These are phyloP conservation scores for Loripinus fragilis DNA, from an alignment of 2,888 invertebrate genomes.

Conservation along the genomic window DNA sequence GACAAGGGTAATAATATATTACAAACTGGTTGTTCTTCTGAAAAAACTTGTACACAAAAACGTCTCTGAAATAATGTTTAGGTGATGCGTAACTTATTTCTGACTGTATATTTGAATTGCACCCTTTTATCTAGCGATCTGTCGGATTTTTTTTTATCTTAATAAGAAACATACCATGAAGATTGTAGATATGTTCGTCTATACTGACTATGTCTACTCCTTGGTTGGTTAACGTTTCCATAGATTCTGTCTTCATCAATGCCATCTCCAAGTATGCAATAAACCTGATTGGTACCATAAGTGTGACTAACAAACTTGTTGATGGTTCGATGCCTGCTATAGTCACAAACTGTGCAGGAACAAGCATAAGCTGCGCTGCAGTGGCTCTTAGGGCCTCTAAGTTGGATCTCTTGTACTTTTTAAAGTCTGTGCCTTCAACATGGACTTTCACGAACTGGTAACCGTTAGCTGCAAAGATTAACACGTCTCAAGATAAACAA, in stretches of 20 bases:
- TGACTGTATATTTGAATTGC: too few species aligned
- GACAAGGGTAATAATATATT: too few species aligned
- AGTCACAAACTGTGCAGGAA: slow-evolving; percentile 27
- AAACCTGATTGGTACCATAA: slow-evolving; percentile 40
- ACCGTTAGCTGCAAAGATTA: slow-evolving; percentile 38
- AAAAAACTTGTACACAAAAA: too few species aligned
- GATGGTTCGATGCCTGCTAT: slow-evolving; percentile 48
- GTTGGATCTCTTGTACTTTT: slow-evolving; percentile 11
- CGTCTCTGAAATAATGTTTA: too few species aligned
- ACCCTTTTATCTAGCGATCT: too few species aligned
- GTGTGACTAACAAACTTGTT: slow-evolving; percentile 44
- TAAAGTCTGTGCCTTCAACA: slow-evolving; percentile 24
- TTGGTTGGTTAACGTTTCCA: slow-evolving; percentile 18
- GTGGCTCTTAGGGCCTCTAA: neutral
- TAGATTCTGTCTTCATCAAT: neutral
- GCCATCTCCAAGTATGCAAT: slow-evolving; percentile 20
- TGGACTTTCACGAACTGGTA: slow-evolving; percentile 34
- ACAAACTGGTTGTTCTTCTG: too few species aligned
- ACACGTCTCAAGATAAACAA: too few species aligned
- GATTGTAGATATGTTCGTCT: slow-evolving; percentile 5
- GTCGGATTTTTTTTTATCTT: too few species aligned
- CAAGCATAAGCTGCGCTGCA: slow-evolving; percentile 27
- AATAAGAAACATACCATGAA: slow-evolving; percentile 18
- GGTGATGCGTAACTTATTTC: too few species aligned
- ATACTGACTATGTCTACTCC: slow-evolving; percentile 31